Evolutionary conservation across 2,113 vertebrate genomes (phyloP).

Genomic region (Mormyrus lacerda): DNA sequence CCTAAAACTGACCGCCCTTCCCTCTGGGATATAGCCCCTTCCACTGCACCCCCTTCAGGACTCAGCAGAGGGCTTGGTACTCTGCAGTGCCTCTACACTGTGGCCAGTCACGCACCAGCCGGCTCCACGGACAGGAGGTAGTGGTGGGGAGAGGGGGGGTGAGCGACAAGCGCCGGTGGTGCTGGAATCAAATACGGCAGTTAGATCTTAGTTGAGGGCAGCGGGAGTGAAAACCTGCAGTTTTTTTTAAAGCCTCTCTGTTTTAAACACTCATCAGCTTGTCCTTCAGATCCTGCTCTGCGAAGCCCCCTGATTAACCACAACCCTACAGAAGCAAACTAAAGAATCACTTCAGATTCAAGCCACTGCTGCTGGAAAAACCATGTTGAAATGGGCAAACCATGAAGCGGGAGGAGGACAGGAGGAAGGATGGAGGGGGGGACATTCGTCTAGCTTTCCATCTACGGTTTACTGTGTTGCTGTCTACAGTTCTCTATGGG

Average conservation of each 20-base stretch:
- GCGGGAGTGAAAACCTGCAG: neutral
- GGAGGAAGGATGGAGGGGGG: neutral
- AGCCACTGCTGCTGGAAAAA: neutral
- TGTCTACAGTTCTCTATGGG: neutral
- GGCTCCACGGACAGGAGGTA: neutral
- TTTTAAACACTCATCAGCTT: neutral
- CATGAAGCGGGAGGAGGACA: neutral
- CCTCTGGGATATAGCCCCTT: neutral
- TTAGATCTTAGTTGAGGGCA: neutral
- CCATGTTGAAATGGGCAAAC: neutral
- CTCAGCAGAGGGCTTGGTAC: neutral
- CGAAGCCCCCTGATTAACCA: neutral
- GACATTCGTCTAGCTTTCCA: neutral
- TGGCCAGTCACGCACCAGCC: neutral
- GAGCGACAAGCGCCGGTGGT: neutral
- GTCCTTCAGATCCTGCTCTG: neutral
- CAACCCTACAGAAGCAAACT: too few relatives aligned
- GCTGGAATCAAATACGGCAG: neutral
- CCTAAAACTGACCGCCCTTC: neutral
- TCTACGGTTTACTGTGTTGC: neutral
- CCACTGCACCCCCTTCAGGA: neutral
- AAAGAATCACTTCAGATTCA: neutral
- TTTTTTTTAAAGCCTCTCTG: neutral
- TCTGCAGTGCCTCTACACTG: neutral
- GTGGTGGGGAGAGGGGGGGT: neutral